Conservation (phyloP, 1,140 invertebrate species). For the Drosophila punjabiensis region DNA sequence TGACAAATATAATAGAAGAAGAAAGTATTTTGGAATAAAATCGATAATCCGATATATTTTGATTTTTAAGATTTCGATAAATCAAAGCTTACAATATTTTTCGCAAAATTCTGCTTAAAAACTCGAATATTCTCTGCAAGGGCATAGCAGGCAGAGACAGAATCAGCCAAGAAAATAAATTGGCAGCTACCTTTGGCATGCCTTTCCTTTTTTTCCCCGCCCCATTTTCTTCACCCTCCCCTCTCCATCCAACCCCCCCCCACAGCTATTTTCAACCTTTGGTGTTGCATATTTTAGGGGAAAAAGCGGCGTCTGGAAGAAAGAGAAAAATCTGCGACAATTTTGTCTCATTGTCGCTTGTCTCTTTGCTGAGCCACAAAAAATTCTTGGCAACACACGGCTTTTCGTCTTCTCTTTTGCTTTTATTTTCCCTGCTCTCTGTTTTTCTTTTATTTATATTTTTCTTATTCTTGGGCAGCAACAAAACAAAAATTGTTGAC, state of each 20-base stretch:
- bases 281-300: constrained; percentile 70
- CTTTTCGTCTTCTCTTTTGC: neutral
- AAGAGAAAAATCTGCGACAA: constrained; percentile 51
- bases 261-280: constrained; percentile 11
- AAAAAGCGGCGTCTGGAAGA: constrained; percentile 21
- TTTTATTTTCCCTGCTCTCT: neutral
- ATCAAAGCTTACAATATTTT: neutral
- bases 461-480: neutral
- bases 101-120: neutral
- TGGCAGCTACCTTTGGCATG: constrained; percentile 78
- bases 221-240: neutral
- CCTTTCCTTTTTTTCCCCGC: neutral
- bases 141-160: constrained; percentile 4
- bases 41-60: no score
- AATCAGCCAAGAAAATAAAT: constrained; percentile 67
- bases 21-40: no score
- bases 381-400: constrained; percentile 49
- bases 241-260: neutral
- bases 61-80: no score
- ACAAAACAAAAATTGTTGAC: constrained; percentile 45
- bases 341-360: constrained; percentile 52
- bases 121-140: neutral
- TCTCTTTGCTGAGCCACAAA: constrained; percentile 36
- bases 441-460: constrained; percentile 1
- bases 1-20: no score